Conservation (phyloP, 2,797 vertebrate species). For the Danio albolineatus region DNA sequence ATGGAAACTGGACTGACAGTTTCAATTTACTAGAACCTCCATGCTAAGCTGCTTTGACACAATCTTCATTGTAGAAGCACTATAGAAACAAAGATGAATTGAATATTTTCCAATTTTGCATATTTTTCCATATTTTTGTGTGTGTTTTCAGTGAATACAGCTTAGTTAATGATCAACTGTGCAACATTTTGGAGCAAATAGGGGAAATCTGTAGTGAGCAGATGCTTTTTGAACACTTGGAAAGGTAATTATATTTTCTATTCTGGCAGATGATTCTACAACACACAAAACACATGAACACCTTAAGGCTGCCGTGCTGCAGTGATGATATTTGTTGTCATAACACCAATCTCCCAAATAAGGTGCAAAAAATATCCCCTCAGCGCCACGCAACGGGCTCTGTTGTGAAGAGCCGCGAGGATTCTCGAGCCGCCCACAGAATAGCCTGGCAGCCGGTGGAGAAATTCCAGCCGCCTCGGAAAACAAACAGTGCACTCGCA, state of each 20-base stretch:
- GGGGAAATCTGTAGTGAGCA: not conserved
- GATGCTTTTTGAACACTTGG: not conserved
- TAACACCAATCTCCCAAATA: slow-evolving; percentile 55
- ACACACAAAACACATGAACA: slow-evolving; percentile 10
- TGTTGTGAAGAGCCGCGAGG: slow-evolving; percentile 51
- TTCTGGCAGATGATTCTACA: slow-evolving; percentile 33
- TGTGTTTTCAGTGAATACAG: not conserved
- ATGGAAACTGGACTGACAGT: too few species aligned
- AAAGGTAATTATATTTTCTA: slow-evolving; percentile 23
- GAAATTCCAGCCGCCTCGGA: slow-evolving; percentile 74
- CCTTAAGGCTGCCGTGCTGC: slow-evolving; percentile 17
- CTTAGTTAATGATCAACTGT: not conserved
- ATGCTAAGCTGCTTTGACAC: too few species aligned
- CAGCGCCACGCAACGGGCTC: slow-evolving; percentile 53
- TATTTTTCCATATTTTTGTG: not conserved
- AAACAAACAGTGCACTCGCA: slow-evolving; percentile 75
- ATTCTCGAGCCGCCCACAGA: slow-evolving; percentile 63
- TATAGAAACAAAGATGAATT: too few species aligned
- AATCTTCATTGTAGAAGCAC: too few species aligned
- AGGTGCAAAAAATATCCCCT: slow-evolving; percentile 68
- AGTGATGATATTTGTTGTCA: slow-evolving; percentile 43
- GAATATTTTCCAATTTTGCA: too few species aligned
- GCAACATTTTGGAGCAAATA: not conserved
- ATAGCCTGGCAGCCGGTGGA: slow-evolving; percentile 70
- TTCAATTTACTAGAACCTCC: too few species aligned